Base-by-base conservation (phyloP, 1,140 invertebrate species). In the Ceratosolen solmsi region DNA sequence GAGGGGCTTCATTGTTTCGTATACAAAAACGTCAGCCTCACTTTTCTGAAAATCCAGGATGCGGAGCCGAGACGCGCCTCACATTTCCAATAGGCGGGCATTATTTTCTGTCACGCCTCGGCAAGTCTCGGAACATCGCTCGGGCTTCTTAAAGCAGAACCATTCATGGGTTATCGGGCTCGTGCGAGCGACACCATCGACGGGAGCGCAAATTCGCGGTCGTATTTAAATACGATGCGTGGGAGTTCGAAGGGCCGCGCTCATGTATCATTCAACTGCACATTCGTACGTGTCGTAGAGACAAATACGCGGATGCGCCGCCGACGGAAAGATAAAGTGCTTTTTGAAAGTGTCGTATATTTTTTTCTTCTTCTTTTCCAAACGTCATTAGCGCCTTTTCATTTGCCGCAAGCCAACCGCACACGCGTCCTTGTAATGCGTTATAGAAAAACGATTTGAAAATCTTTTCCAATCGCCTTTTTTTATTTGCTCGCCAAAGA, bases 211-310 rank as follows among this genome's bases (percentile, higher is more conserved):
- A 54, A 22, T 22, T 54, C 51, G 20, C 51, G 20, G 3, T 38
- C 20, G 36, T 38, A 38, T 38, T 68, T 38, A 68, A 68, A n/a
- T 68, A 33, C 1, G 60, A 36, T 65, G 27, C 30, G 60, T 36
- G 30, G 25, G 5, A 13, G 1, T 20, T 1, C 13, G 30, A 17
- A 1, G 2, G 3, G 30, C 7, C 5, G 7, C 13, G n/a, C 76
- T 78, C 41, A 78, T 56, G 63, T 36, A 79, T 70, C 76, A 70
- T 79, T 79, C 63, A 41, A 25, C 3, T 38, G 49, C 30, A 56
- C 30, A 79, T 79, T 79, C 60, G 60, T 78, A 78, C 76, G 46
- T 56, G 63, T 79, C 76, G 1, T 17, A 4, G 46, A 38, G 63
- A 79, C 63, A 79, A 79, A 79, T 79, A 49, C 49, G 46, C 41